Evolutionary conservation across 2,888 invertebrate species (phyloP).

Genomic region (Kuschelorhynchus macadamiae): DNA sequence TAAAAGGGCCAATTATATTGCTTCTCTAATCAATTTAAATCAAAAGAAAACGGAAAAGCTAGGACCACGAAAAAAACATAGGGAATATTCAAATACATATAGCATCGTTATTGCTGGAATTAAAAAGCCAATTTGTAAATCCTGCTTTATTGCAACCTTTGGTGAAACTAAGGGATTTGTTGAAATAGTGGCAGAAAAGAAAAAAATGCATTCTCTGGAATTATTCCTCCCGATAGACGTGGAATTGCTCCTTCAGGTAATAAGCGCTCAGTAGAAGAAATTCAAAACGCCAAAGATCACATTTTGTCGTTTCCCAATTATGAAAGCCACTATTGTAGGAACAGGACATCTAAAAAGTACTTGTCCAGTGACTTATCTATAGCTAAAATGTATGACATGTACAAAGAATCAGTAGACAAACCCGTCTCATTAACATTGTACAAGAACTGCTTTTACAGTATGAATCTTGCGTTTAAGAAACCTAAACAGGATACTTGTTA

Average conservation of each 20-base stretch:
- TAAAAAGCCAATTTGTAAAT: constrained; percentile 8
- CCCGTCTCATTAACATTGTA: too few species aligned
- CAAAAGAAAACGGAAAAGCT: not conserved
- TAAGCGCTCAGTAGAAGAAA: constrained; percentile 10
- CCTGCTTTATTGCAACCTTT: too few species aligned
- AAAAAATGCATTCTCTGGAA: constrained; percentile 1
- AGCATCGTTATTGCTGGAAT: constrained; percentile 3
- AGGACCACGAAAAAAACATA: not conserved
- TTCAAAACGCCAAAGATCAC: too few species aligned
- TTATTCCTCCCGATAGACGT: constrained; percentile 17
- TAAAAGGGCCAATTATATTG: constrained; percentile 19
- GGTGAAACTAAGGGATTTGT: constrained; percentile 6
- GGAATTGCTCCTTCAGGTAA: constrained; percentile 23
- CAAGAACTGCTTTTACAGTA: constrained; percentile 3
- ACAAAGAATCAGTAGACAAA: constrained; percentile 11
- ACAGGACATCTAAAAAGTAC: too few species aligned
- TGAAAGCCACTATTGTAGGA: too few species aligned
- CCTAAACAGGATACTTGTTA: constrained; percentile 30
- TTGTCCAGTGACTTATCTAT: too few species aligned
- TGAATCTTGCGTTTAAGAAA: constrained; percentile 30
- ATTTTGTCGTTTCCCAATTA: too few species aligned
- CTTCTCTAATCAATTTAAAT: not conserved
- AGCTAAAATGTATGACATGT: constrained; percentile 12
- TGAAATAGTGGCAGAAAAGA: constrained; percentile 12
- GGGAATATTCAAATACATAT: too few species aligned